Base-by-base conservation (phyloP, 2,797 vertebrate species). In the Gephyroberyx darwinii region DNA sequence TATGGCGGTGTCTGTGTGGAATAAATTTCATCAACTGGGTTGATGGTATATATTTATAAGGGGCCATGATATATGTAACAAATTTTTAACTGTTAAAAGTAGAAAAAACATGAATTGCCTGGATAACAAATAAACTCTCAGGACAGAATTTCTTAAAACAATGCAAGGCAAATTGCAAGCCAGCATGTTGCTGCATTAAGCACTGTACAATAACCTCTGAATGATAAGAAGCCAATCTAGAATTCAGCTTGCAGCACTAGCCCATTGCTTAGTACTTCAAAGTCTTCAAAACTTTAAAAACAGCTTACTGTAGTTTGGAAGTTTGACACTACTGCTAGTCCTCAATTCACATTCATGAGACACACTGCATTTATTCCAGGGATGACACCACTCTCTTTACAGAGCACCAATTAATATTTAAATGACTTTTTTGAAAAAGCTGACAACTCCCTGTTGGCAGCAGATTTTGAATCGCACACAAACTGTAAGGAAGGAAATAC, bases 141-240 rank as follows among this genome's bases (percentile, higher is more conserved):
- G 9, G 14, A 26, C 26, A 26, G 26, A 26, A 26, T 26, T 26
- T 26, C 26, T 26, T 71, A 56, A 69, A 69, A 75, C 58, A 74
- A 74, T 75, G 59, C 56, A 75, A 30, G 16, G 17, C 20, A 56
- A 71, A 71, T 73, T 79, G 26, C 56, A 73, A 80, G 67, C 51
- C 75, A 65, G 60, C 30, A 33, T 72, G 69, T 76, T 57, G 61
- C 26, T 14, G 35, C 67, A 68, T 74, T 60, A 59, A 68, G 61
- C 65, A 8, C 55, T 1, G 33, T 22, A 81, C 69, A 83, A 65
- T 75, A 69, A 75, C 74, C 58, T 71, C 51, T 71, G 83, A 78
- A 86, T 84, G 70, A 85, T 79, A 82, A 84, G 57, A 79, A 83
- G 78, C 75, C 60, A 74, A 77, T 84, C 74, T 71, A 57, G 60